Evolutionary conservation across 2,113 vertebrate genomes (phyloP), one percentile per base, ranked within the genome.

Genomic region (Rhombomys opimus): DNA sequence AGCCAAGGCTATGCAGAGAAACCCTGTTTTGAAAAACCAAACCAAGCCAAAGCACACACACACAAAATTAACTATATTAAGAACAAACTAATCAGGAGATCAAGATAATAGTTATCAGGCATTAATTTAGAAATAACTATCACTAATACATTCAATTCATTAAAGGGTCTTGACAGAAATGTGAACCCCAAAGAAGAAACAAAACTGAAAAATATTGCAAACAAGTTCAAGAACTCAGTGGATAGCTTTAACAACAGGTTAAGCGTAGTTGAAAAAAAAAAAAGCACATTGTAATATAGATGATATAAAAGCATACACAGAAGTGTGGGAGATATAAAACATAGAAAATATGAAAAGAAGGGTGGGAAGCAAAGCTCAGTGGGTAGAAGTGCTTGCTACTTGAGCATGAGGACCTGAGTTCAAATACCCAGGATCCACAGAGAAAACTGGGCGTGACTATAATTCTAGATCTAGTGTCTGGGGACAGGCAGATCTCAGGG

Each of bases 271-370:
- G 30, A 84, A 90, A 73, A 73, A 80, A 73, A 80, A 72, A 7
- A 46, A 90, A 30, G 41, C 86, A 5, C 72, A 73, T 84, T 54
- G 30, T 35, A 89, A 50, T 54, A 27, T 27, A 75, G 22, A 3
- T 73, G 35, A 38, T 61, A 82, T 2, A 84, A 14, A 32, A 84
- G 7, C 27, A 10, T 32, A 87, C 46, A 73, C 30, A 85, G 46
- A 94, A 94, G 8, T 80, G 67, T n/a, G 50, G 77, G 35, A 87
- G 32, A 89, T 7, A 89, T 59, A 96, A 92, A 50, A 12, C 1
- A 65, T 3, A 25, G 32, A 75, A 94, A 85, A 90, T 23, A 82
- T 50, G 65, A 63, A 94, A 68, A 67, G 27, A 75, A 32, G 15
- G 41, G 8, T 23, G 65, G 30, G 27, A 22, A 17, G 32, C 7